These are phyloP conservation scores for Carcharodon carcharias DNA, from an alignment of 2,797 vertebrate genomes.

Conservation along the genomic window DNA sequence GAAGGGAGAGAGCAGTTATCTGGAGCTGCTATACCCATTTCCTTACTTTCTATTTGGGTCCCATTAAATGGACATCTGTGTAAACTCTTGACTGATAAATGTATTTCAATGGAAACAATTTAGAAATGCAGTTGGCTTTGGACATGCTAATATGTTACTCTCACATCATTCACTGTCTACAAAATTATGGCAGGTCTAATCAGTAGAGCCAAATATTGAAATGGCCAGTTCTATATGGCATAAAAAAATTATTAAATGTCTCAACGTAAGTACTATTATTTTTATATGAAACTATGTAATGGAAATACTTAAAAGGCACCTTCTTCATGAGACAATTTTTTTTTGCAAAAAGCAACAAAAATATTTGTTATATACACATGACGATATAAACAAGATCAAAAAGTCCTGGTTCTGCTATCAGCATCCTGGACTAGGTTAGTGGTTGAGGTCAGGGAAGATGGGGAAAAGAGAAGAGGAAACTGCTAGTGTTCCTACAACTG, in stretches of 20 bases:
- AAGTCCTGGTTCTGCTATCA: not conserved
- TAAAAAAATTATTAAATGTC: not conserved
- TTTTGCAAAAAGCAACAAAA: not conserved
- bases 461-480: conserved; percentile 8
- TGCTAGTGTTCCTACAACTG: not conserved
- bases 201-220: not conserved
- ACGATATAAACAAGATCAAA: not conserved
- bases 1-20: conserved; percentile 41
- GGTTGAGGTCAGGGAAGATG: no score
- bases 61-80: not conserved
- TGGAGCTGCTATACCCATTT: not conserved
- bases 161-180: not conserved
- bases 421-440: not conserved
- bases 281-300: not conserved
- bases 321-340: not conserved
- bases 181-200: not conserved
- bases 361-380: not conserved
- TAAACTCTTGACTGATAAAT: not conserved
- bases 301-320: not conserved
- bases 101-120: not conserved
- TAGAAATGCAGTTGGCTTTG: not conserved
- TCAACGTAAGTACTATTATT: not conserved
- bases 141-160: not conserved
- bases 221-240: not conserved
- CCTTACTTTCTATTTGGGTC: conserved; percentile 1